Conservation (phyloP, 2,797 vertebrate species). For the Chaetophractus vellerosus region DNA sequence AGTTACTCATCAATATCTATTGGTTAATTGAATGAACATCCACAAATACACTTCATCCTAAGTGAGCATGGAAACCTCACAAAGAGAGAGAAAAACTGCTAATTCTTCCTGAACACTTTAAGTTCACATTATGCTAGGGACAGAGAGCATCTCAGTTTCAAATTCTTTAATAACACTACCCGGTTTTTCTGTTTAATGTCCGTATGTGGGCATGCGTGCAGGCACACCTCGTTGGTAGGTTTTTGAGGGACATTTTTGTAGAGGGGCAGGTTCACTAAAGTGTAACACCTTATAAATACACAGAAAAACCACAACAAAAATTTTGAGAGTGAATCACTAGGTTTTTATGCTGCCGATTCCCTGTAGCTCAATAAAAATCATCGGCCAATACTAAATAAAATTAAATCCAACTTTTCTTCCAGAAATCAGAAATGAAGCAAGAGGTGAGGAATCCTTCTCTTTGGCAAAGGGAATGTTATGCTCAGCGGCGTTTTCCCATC, state of each 20-base stretch:
- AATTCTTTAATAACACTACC: neutral
- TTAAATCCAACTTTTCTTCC: constrained; percentile 19
- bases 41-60: too few relatives aligned
- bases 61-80: too few relatives aligned
- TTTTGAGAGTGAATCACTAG: constrained; percentile 27
- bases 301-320: constrained; percentile 28
- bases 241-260: neutral
- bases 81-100: too few relatives aligned
- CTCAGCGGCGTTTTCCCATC: neutral
- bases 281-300: neutral
- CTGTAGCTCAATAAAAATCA: neutral
- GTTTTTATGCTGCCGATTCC: neutral
- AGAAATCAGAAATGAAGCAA: constrained; percentile 39
- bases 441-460: constrained; percentile 1
- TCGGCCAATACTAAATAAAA: constrained; percentile 15
- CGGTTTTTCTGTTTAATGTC: neutral
- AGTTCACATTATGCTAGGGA: neutral
- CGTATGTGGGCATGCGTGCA: neutral
- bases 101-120: neutral
- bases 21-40: too few relatives aligned
- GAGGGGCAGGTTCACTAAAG: neutral
- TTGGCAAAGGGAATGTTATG: constrained; percentile 20
- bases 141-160: neutral
- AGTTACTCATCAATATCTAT: too few relatives aligned
- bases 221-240: neutral